These are phyloP conservation scores for Petrolisthes manimaculis DNA, from an alignment of 2,888 invertebrate species.

Conservation along the genomic window DNA sequence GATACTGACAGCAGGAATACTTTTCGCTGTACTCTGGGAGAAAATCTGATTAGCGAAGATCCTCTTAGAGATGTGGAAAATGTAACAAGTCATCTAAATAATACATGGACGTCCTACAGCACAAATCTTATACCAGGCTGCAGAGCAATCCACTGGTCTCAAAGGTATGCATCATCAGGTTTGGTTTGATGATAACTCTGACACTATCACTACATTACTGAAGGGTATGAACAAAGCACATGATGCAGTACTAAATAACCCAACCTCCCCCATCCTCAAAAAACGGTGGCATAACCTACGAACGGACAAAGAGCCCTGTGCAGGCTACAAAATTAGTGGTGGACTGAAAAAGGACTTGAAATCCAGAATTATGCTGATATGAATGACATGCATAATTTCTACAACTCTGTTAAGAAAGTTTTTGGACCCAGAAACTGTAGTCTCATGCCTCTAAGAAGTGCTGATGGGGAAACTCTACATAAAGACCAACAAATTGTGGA, in stretches of 20 bases:
- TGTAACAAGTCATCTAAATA: background rate
- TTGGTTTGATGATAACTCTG: background rate
- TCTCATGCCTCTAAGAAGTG: background rate
- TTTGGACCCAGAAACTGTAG: background rate
- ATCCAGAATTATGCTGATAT: background rate
- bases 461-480: background rate
- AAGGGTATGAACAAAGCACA: background rate
- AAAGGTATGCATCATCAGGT: background rate
- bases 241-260: background rate
- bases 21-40: background rate
- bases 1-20: background rate
- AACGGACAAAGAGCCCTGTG: background rate
- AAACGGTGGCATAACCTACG: background rate
- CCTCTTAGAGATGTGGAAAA: background rate
- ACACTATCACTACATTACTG: background rate
- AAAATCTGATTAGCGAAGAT: background rate
- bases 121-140: background rate
- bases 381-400: background rate
- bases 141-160: too few relatives aligned
- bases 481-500: background rate
- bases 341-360: background rate
- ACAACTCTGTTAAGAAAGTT: background rate
- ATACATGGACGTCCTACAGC: background rate
- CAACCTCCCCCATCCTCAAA: background rate
- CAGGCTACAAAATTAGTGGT: background rate